Percentiles rank a stretch among this genome's conserved stretches.
These are phyloP conservation scores for Papilio polytes DNA, from an alignment of 1,140 invertebrate genomes.

Conservation along the genomic window DNA sequence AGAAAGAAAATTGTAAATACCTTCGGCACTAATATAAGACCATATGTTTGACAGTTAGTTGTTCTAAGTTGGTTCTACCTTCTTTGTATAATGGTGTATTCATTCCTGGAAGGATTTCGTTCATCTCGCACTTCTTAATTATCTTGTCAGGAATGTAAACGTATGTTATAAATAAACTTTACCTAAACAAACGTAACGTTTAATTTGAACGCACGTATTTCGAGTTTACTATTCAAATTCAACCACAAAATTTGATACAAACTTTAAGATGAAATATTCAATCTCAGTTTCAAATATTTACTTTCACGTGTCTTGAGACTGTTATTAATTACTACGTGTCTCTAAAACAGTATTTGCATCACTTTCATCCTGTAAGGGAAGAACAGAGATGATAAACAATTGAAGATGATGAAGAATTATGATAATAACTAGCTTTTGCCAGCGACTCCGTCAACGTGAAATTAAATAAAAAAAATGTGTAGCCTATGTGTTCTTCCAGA, in stretches of 20 bases:
- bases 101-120: background rate
- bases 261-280: slow-evolving; percentile 26
- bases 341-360: background rate
- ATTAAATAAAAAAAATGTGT: no score
- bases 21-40: background rate
- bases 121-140: background rate
- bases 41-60: no score
- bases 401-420: no score
- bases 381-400: no score
- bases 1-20: no score
- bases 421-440: background rate
- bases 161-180: slow-evolving; percentile 15
- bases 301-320: background rate
- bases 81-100: background rate
- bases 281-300: background rate
- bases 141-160: background rate
- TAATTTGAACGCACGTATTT: background rate
- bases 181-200: slow-evolving; percentile 26
- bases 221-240: slow-evolving; percentile 26
- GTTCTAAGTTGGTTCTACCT: no score
- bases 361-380: no score
- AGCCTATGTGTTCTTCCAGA: no score
- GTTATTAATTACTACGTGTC: background rate
- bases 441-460: no score
- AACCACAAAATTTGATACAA: slow-evolving; percentile 19